Base-by-base conservation (phyloP, 2,797 vertebrate species). In the Garrulus glandarius region DNA sequence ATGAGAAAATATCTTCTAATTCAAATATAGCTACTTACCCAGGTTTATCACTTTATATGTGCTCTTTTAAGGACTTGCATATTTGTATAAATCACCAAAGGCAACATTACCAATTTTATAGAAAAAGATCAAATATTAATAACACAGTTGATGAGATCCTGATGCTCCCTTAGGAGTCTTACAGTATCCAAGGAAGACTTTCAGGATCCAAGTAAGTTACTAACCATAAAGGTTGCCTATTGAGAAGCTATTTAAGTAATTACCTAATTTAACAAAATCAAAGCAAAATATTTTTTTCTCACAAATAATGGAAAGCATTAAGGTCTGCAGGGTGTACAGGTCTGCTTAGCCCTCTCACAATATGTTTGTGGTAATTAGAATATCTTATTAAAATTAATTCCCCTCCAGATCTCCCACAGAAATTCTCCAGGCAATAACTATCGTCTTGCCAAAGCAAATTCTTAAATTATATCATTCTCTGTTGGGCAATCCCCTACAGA, bases 101-200 rank as follows among this genome's bases (percentile, higher is more conserved):
- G 17, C 30, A 80, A 18, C 24, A 52, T 81, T 87, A 77, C 4
- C 26, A 67, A 69, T 89, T 87, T 79, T 77, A 53, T 24, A 76
- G 21, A 70, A n/a, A 80, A 95, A 95, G 87, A 93, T 88, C 11
- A 87, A 87, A 88, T 82, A 86, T 74, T 94, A 92, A 86, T 89
- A 76, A 49, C 27, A 74, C 8, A 77, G 36, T 9, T 29, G 13
- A 92, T 5, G 21, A n/a, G 76, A 92, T 67, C 50, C 13, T 49
- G 15, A 21, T 92, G 23, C 4, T 92, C 41, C 26, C 43, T 46
- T 74, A 63, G 13, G 44, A 79, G 20, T 68, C 59, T 63, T 27
- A 56, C 4, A 74, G 23, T 30, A 78, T 52, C 21, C 19, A 67
- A 11, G 21, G 13, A n/a, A 72, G 44, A 67, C 6, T 60, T 93